Evolutionary conservation across 1,140 invertebrate genomes (phyloP), one percentile per base, ranked within the genome.

Genomic region (Drosophila biarmipes): DNA sequence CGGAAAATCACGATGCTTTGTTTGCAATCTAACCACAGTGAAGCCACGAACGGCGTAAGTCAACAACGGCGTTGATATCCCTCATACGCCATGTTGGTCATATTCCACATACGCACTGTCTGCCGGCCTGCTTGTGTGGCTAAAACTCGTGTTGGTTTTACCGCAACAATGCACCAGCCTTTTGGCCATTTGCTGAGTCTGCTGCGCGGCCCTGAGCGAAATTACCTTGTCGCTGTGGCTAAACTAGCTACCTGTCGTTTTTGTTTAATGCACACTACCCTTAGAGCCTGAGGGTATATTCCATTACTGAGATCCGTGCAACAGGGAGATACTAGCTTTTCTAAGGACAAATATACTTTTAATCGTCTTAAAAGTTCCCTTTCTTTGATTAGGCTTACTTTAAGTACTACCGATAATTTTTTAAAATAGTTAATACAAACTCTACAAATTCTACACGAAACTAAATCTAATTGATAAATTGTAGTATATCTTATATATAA

Each of bases 81-180:
- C 17, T 38, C 57, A 66, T 63, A 66, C 57, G 57, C 62, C 48
- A 27, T 31, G 62, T 62, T 4, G 42, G 57, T 21, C 56, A 40
- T 10, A 40, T 66, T 27, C 34, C 45, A 31, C 45, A 67, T 63
- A 51, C 63, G 57, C 58, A 48, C 35, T 31, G 46, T 67, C 56
- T 48, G 27, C 2, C 62, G 57, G 62, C 0, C 12, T 45, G n/a
- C 17, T n/a, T 6, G 21, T 27, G 46, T 2, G 29, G 15, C 2
- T 17, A 19, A 8, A 10, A 11, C 4, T 7, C 29, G 45, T 52
- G 42, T 54, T 40, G 35, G 21, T 38, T 42, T 56, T 21, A 17
- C 43, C 27, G n/a, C 58, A 49, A 35, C 35, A 38, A 27, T 42
- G 17, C 24, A 61, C 42, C 11, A 17, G 11, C 31, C 52, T 24